Percentiles rank a stretch among this genome's conserved stretches.
phyloP scores from a whole-genome alignment of 2,113 vertebrate species.

The Ctenodactylus gundi region DNA sequence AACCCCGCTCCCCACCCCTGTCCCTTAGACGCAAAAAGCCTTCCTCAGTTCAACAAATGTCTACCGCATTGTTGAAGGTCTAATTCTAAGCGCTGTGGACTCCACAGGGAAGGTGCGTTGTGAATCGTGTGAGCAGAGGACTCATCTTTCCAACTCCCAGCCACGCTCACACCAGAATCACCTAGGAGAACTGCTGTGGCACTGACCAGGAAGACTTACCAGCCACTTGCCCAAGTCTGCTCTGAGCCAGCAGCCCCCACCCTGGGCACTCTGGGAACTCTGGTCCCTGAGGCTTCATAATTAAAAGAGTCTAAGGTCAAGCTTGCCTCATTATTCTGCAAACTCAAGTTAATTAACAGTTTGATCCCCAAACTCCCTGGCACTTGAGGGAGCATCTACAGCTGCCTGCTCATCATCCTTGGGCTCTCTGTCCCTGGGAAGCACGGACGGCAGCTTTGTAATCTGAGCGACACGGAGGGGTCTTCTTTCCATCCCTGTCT shows the following conservation, averaged over 20 bases:
- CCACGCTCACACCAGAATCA: not conserved
- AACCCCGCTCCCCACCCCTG: no score
- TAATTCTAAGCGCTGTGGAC: not conserved
- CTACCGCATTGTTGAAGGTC: not conserved
- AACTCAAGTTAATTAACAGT: not conserved
- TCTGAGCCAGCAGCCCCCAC: not conserved
- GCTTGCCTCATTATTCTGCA: not conserved
- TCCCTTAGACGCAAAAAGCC: not conserved
- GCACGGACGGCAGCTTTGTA: not conserved
- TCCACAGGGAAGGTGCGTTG: not conserved
- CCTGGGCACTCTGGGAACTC: not conserved
- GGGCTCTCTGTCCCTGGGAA: not conserved
- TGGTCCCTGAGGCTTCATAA: not conserved
- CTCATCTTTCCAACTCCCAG: not conserved
- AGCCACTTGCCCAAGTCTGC: not conserved
- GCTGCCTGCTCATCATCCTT: rapidly evolving
- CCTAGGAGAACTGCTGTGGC: no score
- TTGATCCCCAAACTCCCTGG: not conserved
- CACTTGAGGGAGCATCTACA: not conserved
- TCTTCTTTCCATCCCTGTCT: not conserved
- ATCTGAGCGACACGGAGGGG: not conserved
- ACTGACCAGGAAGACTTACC: not conserved
- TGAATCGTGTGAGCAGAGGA: not conserved
- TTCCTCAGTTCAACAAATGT: not conserved
- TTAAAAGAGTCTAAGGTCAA: not conserved